Evolutionary conservation across 2,888 invertebrate genomes (phyloP), one percentile per base, ranked within the genome.

Genomic region (Thymelicus lineola): DNA sequence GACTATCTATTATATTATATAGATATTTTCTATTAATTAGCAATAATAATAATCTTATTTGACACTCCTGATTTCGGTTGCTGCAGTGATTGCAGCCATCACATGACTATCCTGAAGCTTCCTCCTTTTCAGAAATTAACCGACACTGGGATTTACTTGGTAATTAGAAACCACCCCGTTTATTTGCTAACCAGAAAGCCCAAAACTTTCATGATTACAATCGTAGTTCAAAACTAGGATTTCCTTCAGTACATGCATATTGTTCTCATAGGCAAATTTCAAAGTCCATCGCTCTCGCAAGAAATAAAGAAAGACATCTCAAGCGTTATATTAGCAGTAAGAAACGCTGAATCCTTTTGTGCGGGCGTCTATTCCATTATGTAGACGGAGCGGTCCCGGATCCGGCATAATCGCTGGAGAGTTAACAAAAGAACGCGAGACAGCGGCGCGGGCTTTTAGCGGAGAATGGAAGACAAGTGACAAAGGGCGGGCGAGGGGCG

Each of bases 361-460:
- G 60, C 38, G 50, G 42, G 42, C 59, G 50, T 60, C 66, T 66
- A 66, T 60, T 60, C 59, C 50, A 66, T 66, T 66, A 66, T 66
- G 60, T 66, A 66, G 60, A 66, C 48, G 46, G 59, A 66, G 66
- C 66, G 66, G 66, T 66, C 66, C 58, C 59, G 42, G 66, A 48
- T 60, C 58, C 59, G 42, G 66, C 59, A 60, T 60, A 60, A 66
- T 66, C 60, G 59, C 66, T 60, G 46, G 59, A 60, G 59, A 60
- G 60, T 60, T 66, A 66, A 66, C 66, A 66, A 66, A 66, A 66
- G 66, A 59, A 66, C 59, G 60, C 50, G 45, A 61, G 61, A 61
- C 61, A 61, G 61, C 17, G 57, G 58, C 58, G 48, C 66, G 38
- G 50, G 59, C 60, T 66, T 66, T 66, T 66, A 66, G 50, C 48